Percentiles rank a stretch among this genome's conserved stretches.
phyloP scores from a whole-genome alignment of 2,888 invertebrate species.

The Noctua janthe region DNA sequence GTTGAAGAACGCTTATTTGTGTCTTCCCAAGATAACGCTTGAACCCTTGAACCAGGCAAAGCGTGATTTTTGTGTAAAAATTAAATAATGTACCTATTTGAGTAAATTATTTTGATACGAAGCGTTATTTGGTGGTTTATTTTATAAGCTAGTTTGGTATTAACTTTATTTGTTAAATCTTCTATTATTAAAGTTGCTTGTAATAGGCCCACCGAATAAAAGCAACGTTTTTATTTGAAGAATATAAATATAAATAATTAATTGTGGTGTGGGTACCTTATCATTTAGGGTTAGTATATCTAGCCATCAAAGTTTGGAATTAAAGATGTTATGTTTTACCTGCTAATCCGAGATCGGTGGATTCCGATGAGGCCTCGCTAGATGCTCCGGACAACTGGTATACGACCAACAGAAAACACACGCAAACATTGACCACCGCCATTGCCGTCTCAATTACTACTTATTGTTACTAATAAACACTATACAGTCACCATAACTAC shows the following conservation, averaged over 20 bases:
- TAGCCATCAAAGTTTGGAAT: neutral
- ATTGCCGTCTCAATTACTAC: constrained; percentile 81
- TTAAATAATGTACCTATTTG: neutral
- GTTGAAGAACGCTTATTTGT: neutral
- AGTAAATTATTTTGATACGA: neutral
- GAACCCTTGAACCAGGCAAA: constrained; percentile 25
- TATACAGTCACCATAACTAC: constrained; percentile 79
- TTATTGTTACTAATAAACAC: constrained; percentile 80
- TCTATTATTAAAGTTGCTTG: neutral
- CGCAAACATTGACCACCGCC: constrained; percentile 86
- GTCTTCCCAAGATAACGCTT: constrained; percentile 24
- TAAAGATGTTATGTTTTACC: constrained; percentile 72
- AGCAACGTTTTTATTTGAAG: neutral
- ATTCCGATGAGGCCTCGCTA: constrained; percentile 84
- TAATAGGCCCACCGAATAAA: neutral
- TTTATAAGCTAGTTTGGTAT: neutral
- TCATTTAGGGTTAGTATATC: neutral
- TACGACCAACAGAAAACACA: constrained; percentile 84
- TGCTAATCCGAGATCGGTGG: constrained; percentile 81
- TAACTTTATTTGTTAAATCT: neutral
- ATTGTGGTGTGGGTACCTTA: neutral
- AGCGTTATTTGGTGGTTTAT: neutral
- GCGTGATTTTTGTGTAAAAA: constrained; percentile 1
- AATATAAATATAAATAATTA: neutral
- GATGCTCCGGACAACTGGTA: constrained; percentile 82